Evolutionary conservation across 1,140 invertebrate species (phyloP), one percentile per base, ranked within the genome.

Genomic region (Cylas formicarius): DNA sequence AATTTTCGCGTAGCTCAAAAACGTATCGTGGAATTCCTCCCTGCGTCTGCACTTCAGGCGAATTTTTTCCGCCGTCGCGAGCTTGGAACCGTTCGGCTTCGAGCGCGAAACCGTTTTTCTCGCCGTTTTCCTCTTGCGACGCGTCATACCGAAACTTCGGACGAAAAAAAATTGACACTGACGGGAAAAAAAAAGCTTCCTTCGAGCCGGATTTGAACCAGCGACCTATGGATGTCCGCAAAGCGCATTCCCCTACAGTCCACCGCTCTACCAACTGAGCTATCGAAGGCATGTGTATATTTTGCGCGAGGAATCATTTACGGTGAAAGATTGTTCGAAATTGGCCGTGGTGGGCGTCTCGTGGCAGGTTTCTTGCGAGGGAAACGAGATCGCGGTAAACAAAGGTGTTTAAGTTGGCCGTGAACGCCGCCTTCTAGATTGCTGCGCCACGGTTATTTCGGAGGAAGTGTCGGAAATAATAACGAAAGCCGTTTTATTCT

Each of bases 221-320:
- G 77, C 73, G 76, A 77, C 73, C 72, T 75, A 74, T 76, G 71
- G 73, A 76, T 77, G 14, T 58, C 67, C 48, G 10, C 10, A n/a
- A 2, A 27, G 24, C n/a, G 8, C 44, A 38, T 46, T 54, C 65
- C 55, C 70, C 81, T 86, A 84, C 82, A 82, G 79, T 83, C 81
- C 82, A 84, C 81, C 81, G 82, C 81, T 84, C 81, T 84, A 84
- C 81, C 81, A 85, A 84, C 81, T 84, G 82, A 83, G 79, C 80
- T 82, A 82, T 80, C 80, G 79, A 81, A 82, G 80, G 78, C 67
- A 26, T 26, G n/a, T 26, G 24, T 26, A 26, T n/a, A 26, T 32
- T n/a, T n/a, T n/a, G n/a, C n/a, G n/a, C n/a, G n/a, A n/a, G n/a
- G n/a, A n/a, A n/a, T n/a, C n/a, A n/a, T n/a, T n/a, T n/a, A n/a